Evolutionary conservation across 2,113 vertebrate species (phyloP).

Genomic region (Gila orcuttii): DNA sequence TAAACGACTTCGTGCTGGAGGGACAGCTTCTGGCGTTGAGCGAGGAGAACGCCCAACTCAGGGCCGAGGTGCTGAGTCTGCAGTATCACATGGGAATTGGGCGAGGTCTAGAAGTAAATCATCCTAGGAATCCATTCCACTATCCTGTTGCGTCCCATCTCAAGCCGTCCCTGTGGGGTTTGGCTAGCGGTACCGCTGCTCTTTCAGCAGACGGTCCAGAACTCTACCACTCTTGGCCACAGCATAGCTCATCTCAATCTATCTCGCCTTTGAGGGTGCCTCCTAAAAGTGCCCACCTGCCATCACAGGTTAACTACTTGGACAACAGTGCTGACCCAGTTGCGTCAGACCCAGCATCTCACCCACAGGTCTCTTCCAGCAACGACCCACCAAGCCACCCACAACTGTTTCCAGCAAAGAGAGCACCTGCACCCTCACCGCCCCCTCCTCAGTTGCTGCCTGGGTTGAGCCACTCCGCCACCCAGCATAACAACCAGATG

Average conservation of each 20-base stretch:
- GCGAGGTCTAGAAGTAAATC: background rate
- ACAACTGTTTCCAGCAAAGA: background rate
- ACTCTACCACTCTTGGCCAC: conserved; percentile 22
- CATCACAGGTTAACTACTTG: background rate
- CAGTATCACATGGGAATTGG: conserved; percentile 58
- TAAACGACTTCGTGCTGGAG: conserved; percentile 72
- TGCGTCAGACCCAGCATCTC: conserved; percentile 44
- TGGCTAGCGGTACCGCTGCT: background rate
- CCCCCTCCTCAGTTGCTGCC: conserved; percentile 52
- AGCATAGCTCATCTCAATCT: background rate
- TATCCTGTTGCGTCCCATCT: background rate
- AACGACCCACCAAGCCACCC: conserved; percentile 36
- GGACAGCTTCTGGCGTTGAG: conserved; percentile 71
- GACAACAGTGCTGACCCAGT: background rate
- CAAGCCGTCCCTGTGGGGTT: conserved; percentile 30
- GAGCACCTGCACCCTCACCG: background rate
- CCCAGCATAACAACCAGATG: conserved; percentile 48
- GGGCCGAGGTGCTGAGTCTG: conserved; percentile 67
- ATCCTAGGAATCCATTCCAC: background rate
- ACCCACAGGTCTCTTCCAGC: conserved; percentile 59
- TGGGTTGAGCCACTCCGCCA: conserved; percentile 32
- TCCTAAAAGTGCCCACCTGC: background rate
- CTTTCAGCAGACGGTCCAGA: background rate
- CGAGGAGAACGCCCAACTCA: conserved; percentile 72
- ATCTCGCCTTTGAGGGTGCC: background rate